These are phyloP conservation scores for Alectura lathami DNA, from an alignment of 2,113 vertebrate species.

Conservation along the genomic window DNA sequence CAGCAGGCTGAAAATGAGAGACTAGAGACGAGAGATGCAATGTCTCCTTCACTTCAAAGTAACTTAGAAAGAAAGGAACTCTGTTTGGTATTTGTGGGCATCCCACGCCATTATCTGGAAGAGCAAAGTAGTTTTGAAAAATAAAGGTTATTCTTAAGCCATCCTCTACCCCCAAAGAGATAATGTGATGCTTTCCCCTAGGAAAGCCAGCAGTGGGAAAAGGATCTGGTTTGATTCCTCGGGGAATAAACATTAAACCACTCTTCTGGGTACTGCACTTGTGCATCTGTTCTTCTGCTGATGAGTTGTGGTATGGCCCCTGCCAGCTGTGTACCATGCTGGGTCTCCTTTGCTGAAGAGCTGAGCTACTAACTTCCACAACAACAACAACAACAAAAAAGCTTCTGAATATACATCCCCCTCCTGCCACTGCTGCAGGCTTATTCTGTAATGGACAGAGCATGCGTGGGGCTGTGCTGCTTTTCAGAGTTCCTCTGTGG, in stretches of 20 bases:
- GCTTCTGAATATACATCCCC: background rate
- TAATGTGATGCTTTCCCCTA: background rate
- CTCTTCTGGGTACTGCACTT: background rate
- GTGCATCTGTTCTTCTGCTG: background rate
- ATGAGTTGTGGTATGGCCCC: background rate
- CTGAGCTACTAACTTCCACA: background rate
- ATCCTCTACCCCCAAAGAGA: background rate
- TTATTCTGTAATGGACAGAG: background rate
- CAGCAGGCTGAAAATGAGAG: background rate
- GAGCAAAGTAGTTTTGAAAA: background rate
- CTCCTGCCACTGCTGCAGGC: background rate
- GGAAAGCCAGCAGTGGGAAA: background rate
- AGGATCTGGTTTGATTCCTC: slow-evolving; percentile 24
- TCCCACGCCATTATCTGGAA: background rate
- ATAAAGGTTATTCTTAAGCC: background rate
- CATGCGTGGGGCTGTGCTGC: background rate
- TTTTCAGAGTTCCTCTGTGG: background rate
- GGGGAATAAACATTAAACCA: background rate
- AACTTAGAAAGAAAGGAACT: background rate
- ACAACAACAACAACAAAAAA: too few species aligned
- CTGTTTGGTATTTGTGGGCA: background rate
- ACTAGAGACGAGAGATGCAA: background rate
- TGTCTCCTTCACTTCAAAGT: background rate
- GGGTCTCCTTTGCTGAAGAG: background rate
- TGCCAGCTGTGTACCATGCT: background rate